Conservation (phyloP, 2,888 invertebrate species). For the Drosophila rellima region DNA sequence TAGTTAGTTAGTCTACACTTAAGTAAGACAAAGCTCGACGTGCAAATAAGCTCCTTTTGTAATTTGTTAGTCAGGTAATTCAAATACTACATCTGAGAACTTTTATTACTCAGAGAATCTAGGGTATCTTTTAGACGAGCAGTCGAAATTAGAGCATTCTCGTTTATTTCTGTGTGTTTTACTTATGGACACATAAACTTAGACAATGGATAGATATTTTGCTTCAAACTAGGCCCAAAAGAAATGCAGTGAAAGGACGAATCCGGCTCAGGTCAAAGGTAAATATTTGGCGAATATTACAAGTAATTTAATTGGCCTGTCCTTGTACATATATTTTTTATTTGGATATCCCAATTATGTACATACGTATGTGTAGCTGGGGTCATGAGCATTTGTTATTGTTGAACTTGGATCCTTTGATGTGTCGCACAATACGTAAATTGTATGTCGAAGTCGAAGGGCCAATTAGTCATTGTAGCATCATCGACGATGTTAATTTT, state of each 20-base stretch:
- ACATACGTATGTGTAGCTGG: conserved; percentile 3
- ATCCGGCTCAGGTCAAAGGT: background rate
- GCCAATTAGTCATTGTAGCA: conserved; percentile 44
- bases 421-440: conserved; percentile 17
- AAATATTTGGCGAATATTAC: conserved; percentile 45
- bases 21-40: background rate
- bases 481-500: conserved; percentile 6
- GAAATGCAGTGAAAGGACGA: background rate
- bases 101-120: background rate
- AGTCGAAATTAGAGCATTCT: background rate
- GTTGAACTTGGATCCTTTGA: conserved; percentile 22
- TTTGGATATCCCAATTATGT: conserved; percentile 18
- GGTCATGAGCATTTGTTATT: conserved; percentile 26
- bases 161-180: background rate
- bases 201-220: conserved; percentile 8
- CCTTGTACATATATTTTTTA: conserved; percentile 3
- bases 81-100: background rate
- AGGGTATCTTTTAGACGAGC: conserved; percentile 10
- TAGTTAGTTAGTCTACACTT: background rate
- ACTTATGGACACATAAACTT: conserved; percentile 19
- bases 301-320: conserved; percentile 49
- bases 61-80: conserved; percentile 6
- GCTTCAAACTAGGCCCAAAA: background rate
- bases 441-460: conserved; percentile 8
- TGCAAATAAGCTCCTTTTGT: background rate